phyloP scores from a whole-genome alignment of 2,113 vertebrate genomes.

The Chlorocebus sabaeus region DNA sequence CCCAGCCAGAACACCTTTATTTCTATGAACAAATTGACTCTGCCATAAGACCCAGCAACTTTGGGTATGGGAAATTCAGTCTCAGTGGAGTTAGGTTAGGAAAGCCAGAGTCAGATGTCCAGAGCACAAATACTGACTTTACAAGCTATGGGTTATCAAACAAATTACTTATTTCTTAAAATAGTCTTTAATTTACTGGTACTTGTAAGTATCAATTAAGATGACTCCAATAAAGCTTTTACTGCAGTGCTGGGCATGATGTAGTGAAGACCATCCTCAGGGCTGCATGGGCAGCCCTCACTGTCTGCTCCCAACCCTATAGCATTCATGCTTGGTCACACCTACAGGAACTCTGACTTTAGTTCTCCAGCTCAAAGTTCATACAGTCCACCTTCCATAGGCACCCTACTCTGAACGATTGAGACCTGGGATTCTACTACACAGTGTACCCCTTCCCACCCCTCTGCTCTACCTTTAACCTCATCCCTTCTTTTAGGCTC shows the following conservation, averaged over 20 bases:
- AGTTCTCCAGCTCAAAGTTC: background rate
- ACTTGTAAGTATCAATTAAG: background rate
- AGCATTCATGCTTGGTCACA: background rate
- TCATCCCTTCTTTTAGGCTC: background rate
- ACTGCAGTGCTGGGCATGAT: background rate
- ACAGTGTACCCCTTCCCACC: background rate
- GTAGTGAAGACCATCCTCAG: background rate
- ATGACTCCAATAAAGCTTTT: background rate
- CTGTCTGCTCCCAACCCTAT: background rate
- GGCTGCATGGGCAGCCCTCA: background rate
- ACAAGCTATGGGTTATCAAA: background rate
- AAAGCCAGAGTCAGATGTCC: background rate
- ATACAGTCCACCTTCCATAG: background rate
- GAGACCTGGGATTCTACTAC: background rate
- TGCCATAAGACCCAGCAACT: background rate
- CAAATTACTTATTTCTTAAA: background rate
- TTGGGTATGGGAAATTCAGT: background rate
- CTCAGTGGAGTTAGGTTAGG: background rate
- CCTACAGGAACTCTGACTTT: background rate
- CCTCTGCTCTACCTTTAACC: background rate
- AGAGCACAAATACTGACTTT: background rate
- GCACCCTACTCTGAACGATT: background rate
- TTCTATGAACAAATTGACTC: slow-evolving; percentile 9
- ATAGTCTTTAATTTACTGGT: background rate
- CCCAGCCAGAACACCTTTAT: background rate